Conservation (phyloP, 2,797 vertebrate genomes). For the Peromyscus attwateri region DNA sequence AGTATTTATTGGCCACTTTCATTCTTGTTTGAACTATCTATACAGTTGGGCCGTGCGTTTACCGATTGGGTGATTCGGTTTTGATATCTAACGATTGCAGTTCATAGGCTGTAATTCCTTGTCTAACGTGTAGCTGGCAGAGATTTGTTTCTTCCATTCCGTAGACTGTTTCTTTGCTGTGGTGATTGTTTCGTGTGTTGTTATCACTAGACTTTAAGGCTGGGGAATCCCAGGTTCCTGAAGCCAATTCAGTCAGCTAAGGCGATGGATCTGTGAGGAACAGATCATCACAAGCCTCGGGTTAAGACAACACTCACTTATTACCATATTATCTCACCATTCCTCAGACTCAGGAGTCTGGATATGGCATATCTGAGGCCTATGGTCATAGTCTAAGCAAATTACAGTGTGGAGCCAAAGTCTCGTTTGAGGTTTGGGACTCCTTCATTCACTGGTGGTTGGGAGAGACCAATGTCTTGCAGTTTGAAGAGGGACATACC, state of each 20-base stretch:
- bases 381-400: not conserved
- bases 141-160: not conserved
- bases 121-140: not conserved
- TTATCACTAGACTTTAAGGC: not conserved
- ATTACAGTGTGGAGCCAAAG: not conserved
- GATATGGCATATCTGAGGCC: too few relatives aligned
- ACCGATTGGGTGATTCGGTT: not conserved
- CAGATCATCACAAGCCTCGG: not conserved
- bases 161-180: not conserved
- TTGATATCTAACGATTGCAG: not conserved
- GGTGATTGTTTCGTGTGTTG: not conserved
- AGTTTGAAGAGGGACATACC: not conserved
- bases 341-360: not conserved
- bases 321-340: not conserved
- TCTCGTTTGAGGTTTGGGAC: not conserved
- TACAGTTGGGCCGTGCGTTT: not conserved
- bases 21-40: not conserved
- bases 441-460: not conserved
- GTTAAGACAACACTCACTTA: not conserved
- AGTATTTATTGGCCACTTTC: not conserved
- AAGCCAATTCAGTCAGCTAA: not conserved
- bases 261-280: not conserved
- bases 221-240: not conserved
- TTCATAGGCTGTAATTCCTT: not conserved
- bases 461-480: not conserved